A percentile compares a stretch with the other conserved stretches of the same genome.
phyloP scores from a whole-genome alignment of 2,888 invertebrate species.

The Cheilosia variabilis region DNA sequence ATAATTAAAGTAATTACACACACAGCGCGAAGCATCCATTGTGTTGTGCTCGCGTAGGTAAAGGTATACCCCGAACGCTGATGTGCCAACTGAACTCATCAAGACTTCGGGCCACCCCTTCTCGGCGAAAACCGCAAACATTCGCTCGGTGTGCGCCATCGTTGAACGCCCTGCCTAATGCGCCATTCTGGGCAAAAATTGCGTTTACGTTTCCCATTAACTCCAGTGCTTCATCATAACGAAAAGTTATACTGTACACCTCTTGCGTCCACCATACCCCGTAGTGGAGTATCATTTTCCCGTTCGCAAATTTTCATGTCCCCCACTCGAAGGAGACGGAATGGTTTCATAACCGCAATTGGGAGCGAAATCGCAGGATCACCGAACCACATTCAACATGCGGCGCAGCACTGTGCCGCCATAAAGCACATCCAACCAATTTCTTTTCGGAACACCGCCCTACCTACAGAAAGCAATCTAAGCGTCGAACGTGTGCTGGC shows the following conservation, averaged over 20 bases:
- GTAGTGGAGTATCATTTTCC: constrained; percentile 62
- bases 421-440: constrained; percentile 74
- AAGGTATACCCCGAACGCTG: constrained; percentile 13
- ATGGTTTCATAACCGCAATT: constrained; percentile 69
- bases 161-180: constrained; percentile 58
- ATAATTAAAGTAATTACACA: constrained; percentile 75
- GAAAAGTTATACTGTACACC: constrained; percentile 53
- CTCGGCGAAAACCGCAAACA: constrained; percentile 59
- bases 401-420: constrained; percentile 72
- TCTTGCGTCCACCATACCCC: background rate
- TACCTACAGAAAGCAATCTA: constrained; percentile 68
- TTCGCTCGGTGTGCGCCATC: constrained; percentile 32
- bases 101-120: constrained; percentile 48
- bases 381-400: constrained; percentile 74
- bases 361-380: constrained; percentile 64
- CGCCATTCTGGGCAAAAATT: constrained; percentile 72
- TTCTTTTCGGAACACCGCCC: constrained; percentile 48
- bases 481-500: constrained; percentile 67
- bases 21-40: constrained; percentile 68
- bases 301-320: constrained; percentile 75
- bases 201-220: constrained; percentile 76
- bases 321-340: constrained; percentile 63
- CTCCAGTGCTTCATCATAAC: constrained; percentile 75
- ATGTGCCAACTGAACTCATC: constrained; percentile 68
- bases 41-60: constrained; percentile 6